phyloP scores from a whole-genome alignment of 2,888 invertebrate genomes.

The Hypomecis atomaria region DNA sequence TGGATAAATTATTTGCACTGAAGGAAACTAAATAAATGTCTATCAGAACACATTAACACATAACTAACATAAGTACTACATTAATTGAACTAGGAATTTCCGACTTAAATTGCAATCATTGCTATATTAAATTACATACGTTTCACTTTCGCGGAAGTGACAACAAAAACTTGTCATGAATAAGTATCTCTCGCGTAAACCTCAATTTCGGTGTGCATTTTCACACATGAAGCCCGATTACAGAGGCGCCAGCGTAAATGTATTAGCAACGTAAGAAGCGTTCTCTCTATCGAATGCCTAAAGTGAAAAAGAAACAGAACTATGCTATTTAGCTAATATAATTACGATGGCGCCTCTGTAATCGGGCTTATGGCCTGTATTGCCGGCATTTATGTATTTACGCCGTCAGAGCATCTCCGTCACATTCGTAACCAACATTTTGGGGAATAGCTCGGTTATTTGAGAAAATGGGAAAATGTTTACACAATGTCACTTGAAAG shows the following conservation, averaged over 20 bases:
- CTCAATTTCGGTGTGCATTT: slow-evolving; percentile 30
- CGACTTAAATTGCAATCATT: too few species aligned
- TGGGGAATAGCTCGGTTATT: slow-evolving; percentile 8
- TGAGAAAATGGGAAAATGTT: slow-evolving; percentile 5
- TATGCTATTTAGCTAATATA: too few species aligned
- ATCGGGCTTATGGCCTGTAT: slow-evolving; percentile 38
- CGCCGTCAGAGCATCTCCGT: slow-evolving; percentile 38
- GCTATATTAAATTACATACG: slow-evolving; percentile 4
- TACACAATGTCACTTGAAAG: neutral
- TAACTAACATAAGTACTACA: neutral
- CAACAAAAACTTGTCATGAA: slow-evolving; percentile 6
- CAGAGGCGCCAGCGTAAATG: too few species aligned
- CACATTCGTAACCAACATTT: slow-evolving; percentile 14
- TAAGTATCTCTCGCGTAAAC: slow-evolving; percentile 10
- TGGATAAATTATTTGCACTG: too few species aligned
- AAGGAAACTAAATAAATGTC: too few species aligned
- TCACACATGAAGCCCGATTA: too few species aligned
- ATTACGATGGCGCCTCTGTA: too few species aligned
- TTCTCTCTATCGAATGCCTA: too few species aligned
- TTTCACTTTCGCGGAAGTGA: slow-evolving; percentile 4
- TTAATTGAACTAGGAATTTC: neutral
- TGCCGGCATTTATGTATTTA: slow-evolving; percentile 40
- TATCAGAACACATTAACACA: too few species aligned
- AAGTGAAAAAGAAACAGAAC: too few species aligned
- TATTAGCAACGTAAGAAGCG: too few species aligned